Evolutionary conservation across 2,797 vertebrate genomes (phyloP).

Genomic region (Octomys mimax): DNA sequence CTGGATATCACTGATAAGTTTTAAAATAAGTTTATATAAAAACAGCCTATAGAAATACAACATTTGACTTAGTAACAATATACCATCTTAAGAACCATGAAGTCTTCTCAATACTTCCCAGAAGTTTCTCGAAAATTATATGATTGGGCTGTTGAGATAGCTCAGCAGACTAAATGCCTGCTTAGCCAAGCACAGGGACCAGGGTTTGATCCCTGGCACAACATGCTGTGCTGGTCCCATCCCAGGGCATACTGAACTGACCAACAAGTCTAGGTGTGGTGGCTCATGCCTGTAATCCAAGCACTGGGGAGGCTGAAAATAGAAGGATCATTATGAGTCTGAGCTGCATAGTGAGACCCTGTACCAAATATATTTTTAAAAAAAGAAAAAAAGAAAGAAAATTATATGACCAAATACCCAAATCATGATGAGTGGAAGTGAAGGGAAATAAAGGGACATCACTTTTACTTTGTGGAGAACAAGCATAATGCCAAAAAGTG

Average conservation of each 20-base stretch:
- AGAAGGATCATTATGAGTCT: no score
- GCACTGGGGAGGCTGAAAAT: no score
- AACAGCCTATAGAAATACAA: neutral
- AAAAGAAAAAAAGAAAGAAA: neutral
- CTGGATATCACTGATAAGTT: neutral
- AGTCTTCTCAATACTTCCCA: neutral
- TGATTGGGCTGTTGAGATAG: neutral
- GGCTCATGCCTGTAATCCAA: no score
- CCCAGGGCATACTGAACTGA: no score
- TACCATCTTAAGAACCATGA: slow-evolving; percentile 1
- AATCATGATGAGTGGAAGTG: neutral
- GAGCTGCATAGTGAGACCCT: no score
- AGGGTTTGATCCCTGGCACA: no score
- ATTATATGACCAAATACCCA: slow-evolving; percentile 1
- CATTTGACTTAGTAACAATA: slow-evolving; percentile 16
- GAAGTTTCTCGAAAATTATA: slow-evolving; percentile 13
- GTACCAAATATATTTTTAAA: no score
- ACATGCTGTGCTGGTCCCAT: no score
- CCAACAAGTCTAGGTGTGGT: no score
- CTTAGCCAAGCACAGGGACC: no score
- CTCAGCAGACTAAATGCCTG: no score
- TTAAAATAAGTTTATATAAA: slow-evolving; percentile 41
- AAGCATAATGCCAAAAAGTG: slow-evolving; percentile 26
- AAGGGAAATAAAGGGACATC: slow-evolving; percentile 31
- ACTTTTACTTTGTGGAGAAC: neutral